Percentiles rank a stretch among this genome's conserved stretches.
Conservation (phyloP, 2,113 vertebrate genomes). For the Macquaria ambigua region DNA sequence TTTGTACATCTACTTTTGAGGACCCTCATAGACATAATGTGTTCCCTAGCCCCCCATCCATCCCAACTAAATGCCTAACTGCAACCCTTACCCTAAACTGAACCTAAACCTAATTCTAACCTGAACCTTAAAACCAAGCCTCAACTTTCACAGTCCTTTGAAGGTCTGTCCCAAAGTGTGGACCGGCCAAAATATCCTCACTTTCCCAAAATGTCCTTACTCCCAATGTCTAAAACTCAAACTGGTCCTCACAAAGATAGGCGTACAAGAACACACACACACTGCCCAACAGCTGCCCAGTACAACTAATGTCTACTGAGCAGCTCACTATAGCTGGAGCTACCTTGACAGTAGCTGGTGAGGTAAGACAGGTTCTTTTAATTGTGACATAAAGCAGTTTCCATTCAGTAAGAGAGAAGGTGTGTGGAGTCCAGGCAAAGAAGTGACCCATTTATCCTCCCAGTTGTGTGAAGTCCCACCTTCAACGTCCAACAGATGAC, state of each 20-base stretch:
- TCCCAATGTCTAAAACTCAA: background rate
- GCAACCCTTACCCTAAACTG: no score
- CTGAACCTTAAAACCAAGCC: background rate
- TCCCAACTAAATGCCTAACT: no score
- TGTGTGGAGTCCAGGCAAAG: constrained; percentile 4
- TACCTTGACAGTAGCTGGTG: background rate
- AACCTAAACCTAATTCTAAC: background rate
- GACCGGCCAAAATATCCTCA: background rate
- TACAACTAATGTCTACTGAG: no score
- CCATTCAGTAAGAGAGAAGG: background rate
- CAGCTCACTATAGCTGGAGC: background rate
- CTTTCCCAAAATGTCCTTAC: background rate
- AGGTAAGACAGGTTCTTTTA: background rate
- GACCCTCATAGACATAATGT: no score
- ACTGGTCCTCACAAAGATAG: background rate
- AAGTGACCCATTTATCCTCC: background rate
- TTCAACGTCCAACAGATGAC: background rate
- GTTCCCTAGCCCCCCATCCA: no score
- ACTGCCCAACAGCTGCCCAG: background rate
- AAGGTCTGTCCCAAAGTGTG: background rate
- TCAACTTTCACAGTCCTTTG: background rate
- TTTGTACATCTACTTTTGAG: no score
- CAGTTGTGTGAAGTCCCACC: constrained; percentile 17
- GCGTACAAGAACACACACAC: background rate
- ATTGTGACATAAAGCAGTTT: background rate